These are phyloP conservation scores for Phyllostomus hastatus DNA, from an alignment of 2,113 vertebrate genomes.

Conservation along the genomic window DNA sequence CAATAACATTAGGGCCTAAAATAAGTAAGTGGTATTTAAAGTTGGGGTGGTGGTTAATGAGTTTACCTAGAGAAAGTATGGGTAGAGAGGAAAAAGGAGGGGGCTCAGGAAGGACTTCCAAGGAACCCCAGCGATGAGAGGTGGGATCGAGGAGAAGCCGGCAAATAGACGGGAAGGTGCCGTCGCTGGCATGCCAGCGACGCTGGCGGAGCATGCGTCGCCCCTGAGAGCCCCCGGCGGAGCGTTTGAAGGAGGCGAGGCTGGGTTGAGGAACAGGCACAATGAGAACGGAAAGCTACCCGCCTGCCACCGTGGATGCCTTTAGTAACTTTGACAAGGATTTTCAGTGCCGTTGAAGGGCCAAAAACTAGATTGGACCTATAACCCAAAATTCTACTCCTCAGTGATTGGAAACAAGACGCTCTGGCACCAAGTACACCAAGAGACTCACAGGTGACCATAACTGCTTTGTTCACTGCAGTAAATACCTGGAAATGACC, in stretches of 20 bases:
- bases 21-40: background rate
- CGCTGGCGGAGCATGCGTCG: fast-evolving
- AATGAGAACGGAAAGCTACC: background rate
- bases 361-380: background rate
- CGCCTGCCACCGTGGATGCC: background rate
- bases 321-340: background rate
- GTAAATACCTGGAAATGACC: background rate
- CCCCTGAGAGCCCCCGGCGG: fast-evolving
- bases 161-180: background rate
- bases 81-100: background rate
- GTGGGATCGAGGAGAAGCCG: background rate
- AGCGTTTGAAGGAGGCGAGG: background rate
- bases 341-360: background rate
- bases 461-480: background rate
- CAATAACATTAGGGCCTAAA: background rate
- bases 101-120: background rate
- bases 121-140: background rate
- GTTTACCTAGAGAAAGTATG: background rate
- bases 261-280: background rate
- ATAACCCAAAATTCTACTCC: background rate
- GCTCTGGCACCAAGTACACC: too few relatives aligned
- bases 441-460: background rate
- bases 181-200: background rate
- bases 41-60: background rate
- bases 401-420: background rate